Base-by-base conservation (phyloP, 2,888 invertebrate genomes). In the Macrophya alboannulata region DNA sequence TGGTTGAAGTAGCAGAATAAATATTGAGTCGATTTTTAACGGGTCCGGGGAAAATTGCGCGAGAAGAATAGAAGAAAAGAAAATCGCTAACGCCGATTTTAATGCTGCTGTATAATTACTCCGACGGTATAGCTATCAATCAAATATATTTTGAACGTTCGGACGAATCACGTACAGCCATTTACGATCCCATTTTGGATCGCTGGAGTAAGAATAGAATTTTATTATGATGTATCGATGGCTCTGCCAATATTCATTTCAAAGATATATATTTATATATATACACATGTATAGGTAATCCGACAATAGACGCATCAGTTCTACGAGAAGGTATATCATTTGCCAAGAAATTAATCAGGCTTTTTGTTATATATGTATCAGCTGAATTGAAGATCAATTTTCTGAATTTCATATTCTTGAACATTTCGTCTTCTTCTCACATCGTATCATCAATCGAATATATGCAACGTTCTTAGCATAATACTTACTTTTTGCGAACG, bases 321-420 rank as follows among this genome's bases (percentile, higher is more conserved):
- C 12, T 72, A 45, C 45, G 40, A 71, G 17, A 15, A 62, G 10
- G n/a, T n/a, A 25, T 45, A n/a, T 25, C 45, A 45, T 21, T 74
- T 74, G 72, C 72, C 72, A 45, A 45, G 72, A 72, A 72, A 72
- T 72, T 72, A 12, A 72, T 72, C 72, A 72, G 45, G 9, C 72
- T 6, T 74, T 45, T 21, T 31, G 31, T 31, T 31, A 31, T n/a
- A 6, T 45, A 74, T n/a, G n/a, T n/a, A n/a, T n/a, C 45, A 12
- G 12, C 31, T 31, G 31, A 45, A 74, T 74, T 45, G 9, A 45
- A 45, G 45, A 45, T 74, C 21, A 43, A 74, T 74, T 74, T 4
- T 74, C 25, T 15, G 37, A 31, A 25, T 17, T 21, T 55, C n/a
- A 55, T n/a, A n/a, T 55, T 62, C 10, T 12, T 25, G 4, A 9